Evolutionary conservation across 1,140 invertebrate species (phyloP), one percentile per base, ranked within the genome.

Genomic region (Dendroctonus valens): DNA sequence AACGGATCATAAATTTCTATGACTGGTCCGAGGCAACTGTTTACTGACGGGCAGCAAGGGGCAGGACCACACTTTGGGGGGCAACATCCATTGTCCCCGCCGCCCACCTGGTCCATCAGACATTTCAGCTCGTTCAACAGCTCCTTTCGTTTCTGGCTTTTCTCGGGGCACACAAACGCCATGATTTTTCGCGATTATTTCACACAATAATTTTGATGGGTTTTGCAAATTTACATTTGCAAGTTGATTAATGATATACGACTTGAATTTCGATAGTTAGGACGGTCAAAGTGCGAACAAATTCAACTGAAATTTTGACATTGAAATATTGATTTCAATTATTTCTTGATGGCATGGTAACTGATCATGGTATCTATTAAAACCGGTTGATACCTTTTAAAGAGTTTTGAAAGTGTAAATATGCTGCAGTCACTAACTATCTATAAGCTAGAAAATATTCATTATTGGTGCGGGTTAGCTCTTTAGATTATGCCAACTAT

Each of bases 1-100:
- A 74, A 72, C 12, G 75, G 75, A 71, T 76, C 75, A 60, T 76
- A 76, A 46, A 75, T 77, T 70, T 77, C 75, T 48, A 77, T 77
- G 49, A 77, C 74, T 26, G 75, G 74, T 39, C 75, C 75, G 7
- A 68, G 61, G 38, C 63, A 62, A 66, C 70, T 70, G 55, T 69
- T 68, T 41, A 66, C 68, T 62, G 69, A 67, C 44, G 69, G 69
- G 40, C 37, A 15, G 59, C 66, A 66, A n/a, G 67, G 51, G 15
- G 61, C 42, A 26, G 26, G 26, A 3, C 26, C 26, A 26, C 26
- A 26, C 26, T 26, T 26, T 9, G 70, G 60, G n/a, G 58, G 63
- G 52, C 72, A 72, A 59, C 69, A 69, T 41, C 63, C 59, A 7
- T 41, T 9, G 9, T 71, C 70, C 37, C 71, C 73, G 44, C 71